Evolutionary conservation across 1,140 invertebrate species (phyloP).

Genomic region (Drosophila serrata): DNA sequence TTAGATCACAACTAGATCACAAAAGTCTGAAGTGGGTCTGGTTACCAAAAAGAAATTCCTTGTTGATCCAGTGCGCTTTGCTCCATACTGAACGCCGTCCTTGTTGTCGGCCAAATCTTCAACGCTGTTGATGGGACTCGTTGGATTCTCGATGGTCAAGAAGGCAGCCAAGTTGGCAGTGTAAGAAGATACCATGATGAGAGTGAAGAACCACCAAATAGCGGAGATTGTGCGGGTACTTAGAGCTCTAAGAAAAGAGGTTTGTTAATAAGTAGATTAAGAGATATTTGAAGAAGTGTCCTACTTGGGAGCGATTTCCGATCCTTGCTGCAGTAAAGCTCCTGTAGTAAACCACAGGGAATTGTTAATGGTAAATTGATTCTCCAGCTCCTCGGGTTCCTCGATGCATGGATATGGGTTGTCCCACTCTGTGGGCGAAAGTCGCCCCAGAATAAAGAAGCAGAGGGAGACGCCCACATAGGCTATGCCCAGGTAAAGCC

Average conservation of each 20-base stretch:
- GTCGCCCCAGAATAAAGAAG: constrained; percentile 92
- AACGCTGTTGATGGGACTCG: constrained; percentile 92
- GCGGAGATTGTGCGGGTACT: constrained; percentile 92
- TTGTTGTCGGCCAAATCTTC: constrained; percentile 92
- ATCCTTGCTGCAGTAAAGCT: constrained; percentile 93
- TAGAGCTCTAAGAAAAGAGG: constrained; percentile 87
- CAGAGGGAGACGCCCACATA: constrained; percentile 92
- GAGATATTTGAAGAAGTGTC: constrained; percentile 50
- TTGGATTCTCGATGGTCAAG: constrained; percentile 94
- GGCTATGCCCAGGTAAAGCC: constrained; percentile 91
- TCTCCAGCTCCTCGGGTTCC: constrained; percentile 91
- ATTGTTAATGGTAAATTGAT: constrained; percentile 94
- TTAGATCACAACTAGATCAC: not conserved
- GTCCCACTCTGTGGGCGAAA: constrained; percentile 93
- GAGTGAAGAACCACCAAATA: constrained; percentile 97
- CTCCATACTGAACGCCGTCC: constrained; percentile 94
- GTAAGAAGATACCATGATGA: constrained; percentile 98
- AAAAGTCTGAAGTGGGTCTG: too few relatives aligned
- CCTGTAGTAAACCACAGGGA: constrained; percentile 94
- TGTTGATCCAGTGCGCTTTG: constrained; percentile 93
- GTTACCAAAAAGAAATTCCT: constrained; percentile 93
- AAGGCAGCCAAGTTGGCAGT: constrained; percentile 99
- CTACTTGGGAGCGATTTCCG: constrained; percentile 92
- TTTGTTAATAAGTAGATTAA: not conserved
- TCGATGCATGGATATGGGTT: constrained; percentile 93